Base-by-base conservation (phyloP, 2,888 invertebrate genomes). In the Syrista parreyssii region DNA sequence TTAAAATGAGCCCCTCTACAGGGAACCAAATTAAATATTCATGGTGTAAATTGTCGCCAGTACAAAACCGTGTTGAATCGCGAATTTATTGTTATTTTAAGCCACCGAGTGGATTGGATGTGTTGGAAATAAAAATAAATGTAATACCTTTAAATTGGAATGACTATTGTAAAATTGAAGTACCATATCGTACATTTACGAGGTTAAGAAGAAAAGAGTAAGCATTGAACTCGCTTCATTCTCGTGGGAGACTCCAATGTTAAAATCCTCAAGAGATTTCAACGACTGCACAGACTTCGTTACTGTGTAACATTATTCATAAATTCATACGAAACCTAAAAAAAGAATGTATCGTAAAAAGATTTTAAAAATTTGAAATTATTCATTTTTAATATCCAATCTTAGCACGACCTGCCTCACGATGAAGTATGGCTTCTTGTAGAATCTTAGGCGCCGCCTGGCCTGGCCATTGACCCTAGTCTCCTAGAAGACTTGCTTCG, bases 391-490 rank as follows among this genome's bases (percentile, higher is more conserved):
- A 76, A 73, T 68, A 30, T 68, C 74, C 74, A 73, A 31, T 82
- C 78, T 81, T 79, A 80, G 82, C 90, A 84, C 89, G 91, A 91
- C 91, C 90, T 91, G 89, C 90, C 90, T 88, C 89, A 90, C 90
- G 90, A 88, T 88, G 80, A 81, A 82, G 55, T 55, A 55, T 55
- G 23, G 23, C 55, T 33, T 71, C 71, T 33, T 3, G 78, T 69
- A 83, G 88, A 88, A 88, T 89, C 88, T 89, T 86, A 88, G 91
- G 91, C 91, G 91, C 89, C 89, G 88, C 87, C 86, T 90, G 91
- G 88, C 87, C 86, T 90, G 91, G 91, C 81, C 91, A 86, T 90
- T 91, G 91, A 91, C 91, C 91, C 86, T 85, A 82, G 55, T 55
- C 55, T 55, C 23, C 55, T 55, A 55, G 23, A 55, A 55, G 55